A percentile compares a stretch with the other conserved stretches of the same genome.
Evolutionary conservation across 2,888 invertebrate genomes (phyloP).

Genomic region (Aricia artaxerxes): DNA sequence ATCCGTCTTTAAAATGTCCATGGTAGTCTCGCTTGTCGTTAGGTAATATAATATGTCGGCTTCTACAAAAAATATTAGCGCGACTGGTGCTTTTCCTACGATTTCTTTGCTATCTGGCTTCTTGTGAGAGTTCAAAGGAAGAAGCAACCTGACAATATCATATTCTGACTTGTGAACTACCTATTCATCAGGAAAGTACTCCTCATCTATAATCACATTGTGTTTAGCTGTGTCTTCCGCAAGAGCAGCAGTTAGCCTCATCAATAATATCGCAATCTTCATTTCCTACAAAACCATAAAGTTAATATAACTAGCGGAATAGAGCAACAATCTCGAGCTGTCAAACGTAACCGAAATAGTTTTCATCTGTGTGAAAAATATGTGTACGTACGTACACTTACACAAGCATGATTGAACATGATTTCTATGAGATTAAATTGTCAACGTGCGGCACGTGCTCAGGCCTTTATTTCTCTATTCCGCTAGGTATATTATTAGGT

Average conservation of each 20-base stretch:
- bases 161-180: slow-evolving; percentile 36
- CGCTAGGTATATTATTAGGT: too few species aligned
- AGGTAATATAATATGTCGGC: slow-evolving; percentile 42
- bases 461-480: too few species aligned
- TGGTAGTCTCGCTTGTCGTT: slow-evolving; percentile 42
- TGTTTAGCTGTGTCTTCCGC: not conserved
- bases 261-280: not conserved
- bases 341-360: too few species aligned
- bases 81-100: slow-evolving; percentile 32
- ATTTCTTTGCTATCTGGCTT: slow-evolving; percentile 29
- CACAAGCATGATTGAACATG: too few species aligned
- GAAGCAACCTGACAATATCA: slow-evolving; percentile 43
- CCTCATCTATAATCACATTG: not conserved
- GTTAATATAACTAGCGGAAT: too few species aligned
- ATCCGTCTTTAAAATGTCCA: slow-evolving; percentile 47
- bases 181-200: not conserved
- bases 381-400: too few species aligned
- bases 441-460: too few species aligned
- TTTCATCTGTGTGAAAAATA: too few species aligned
- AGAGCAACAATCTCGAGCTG: too few species aligned
- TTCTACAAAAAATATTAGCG: slow-evolving; percentile 43
- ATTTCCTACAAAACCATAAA: slow-evolving; percentile 2
- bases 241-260: not conserved
- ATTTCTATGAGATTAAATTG: too few species aligned
- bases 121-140: slow-evolving; percentile 43